Evolutionary conservation across 2,888 invertebrate species (phyloP).

Genomic region (Apamea epomidion): DNA sequence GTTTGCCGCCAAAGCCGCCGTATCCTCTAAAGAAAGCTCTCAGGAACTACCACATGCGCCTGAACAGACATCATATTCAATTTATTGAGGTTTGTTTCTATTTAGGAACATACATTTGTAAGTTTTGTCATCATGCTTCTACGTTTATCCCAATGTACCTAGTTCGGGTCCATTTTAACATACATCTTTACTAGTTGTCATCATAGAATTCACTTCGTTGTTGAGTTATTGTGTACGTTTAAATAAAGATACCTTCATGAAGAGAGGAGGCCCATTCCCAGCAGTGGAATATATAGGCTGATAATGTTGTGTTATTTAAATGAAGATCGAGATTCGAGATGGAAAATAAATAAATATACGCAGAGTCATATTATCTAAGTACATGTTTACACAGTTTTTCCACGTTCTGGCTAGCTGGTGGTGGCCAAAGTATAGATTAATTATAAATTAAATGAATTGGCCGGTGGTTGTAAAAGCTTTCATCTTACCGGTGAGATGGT

Average conservation of each 20-base stretch:
- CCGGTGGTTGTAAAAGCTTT: background rate
- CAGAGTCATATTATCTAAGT: background rate
- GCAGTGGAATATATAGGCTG: no score
- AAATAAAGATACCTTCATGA: no score
- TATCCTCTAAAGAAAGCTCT: slow-evolving; percentile 86
- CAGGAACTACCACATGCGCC: slow-evolving; percentile 80
- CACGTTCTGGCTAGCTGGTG: background rate
- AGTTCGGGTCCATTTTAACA: background rate
- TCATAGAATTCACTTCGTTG: background rate
- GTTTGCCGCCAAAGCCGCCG: slow-evolving; percentile 83
- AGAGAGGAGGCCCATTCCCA: no score
- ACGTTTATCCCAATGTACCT: background rate
- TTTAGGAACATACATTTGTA: background rate
- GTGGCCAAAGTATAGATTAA: background rate
- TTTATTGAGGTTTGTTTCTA: slow-evolving; percentile 80
- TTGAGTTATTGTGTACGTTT: background rate
- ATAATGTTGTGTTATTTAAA: background rate
- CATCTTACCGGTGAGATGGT: background rate
- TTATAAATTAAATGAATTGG: background rate
- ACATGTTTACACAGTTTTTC: background rate
- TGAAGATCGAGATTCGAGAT: background rate
- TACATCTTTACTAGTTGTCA: background rate
- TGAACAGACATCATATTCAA: slow-evolving; percentile 84
- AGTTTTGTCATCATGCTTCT: background rate
- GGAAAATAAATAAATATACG: background rate